These are phyloP conservation scores for Meloe dianella DNA, from an alignment of 2,888 invertebrate genomes.

Conservation along the genomic window DNA sequence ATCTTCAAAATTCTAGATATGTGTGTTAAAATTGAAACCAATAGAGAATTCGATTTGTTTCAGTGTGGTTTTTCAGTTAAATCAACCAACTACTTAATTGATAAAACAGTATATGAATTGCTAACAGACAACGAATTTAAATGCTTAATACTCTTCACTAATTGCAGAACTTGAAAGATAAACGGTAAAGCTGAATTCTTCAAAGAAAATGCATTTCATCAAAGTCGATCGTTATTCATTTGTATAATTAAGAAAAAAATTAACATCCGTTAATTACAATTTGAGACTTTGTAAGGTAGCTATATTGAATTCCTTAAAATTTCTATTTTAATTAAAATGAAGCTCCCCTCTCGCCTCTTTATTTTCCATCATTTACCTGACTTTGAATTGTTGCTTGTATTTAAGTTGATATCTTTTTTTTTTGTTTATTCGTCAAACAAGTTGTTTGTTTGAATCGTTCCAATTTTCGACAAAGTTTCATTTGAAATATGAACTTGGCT, in stretches of 20 bases:
- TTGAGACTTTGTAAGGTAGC: slow-evolving; percentile 1
- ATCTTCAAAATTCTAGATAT: too few species aligned
- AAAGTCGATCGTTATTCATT: slow-evolving; percentile 2
- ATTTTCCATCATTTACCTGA: neutral
- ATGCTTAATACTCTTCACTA: neutral
- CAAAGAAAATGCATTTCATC: neutral
- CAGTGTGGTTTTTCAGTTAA: neutral
- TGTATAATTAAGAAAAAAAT: slow-evolving; percentile 2
- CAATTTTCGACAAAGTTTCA: neutral
- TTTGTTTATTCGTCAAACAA: neutral
- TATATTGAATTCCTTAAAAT: neutral
- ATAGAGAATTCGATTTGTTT: too few species aligned
- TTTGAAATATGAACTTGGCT: neutral
- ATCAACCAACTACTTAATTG: neutral
- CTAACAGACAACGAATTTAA: neutral
- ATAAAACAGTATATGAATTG: neutral
- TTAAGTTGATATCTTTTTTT: neutral
- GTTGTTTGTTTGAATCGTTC: neutral
- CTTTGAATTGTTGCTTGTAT: neutral
- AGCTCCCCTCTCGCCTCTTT: neutral
- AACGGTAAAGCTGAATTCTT: neutral
- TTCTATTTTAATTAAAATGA: neutral
- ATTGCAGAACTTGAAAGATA: slow-evolving; percentile 7
- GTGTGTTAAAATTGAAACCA: too few species aligned
- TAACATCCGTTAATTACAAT: neutral